phyloP scores from a whole-genome alignment of 2,113 vertebrate species.

The Lophius piscatorius region DNA sequence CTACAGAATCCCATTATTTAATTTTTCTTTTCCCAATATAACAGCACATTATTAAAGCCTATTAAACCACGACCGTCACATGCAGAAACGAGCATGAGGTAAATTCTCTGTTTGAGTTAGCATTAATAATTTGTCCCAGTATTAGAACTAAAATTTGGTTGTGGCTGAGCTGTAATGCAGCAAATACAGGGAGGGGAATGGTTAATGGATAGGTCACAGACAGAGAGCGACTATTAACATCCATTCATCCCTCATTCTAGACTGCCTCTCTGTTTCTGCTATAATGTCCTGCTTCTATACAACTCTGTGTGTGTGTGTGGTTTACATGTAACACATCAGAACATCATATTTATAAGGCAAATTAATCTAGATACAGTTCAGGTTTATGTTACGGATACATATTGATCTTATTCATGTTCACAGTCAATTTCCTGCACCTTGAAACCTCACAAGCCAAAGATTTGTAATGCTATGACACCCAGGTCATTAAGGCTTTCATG shows the following conservation, averaged over 20 bases:
- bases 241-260: conserved; percentile 3
- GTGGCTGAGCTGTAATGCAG: conserved; percentile 22
- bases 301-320: too few species aligned
- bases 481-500: background rate
- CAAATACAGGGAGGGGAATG: conserved; percentile 11
- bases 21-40: background rate
- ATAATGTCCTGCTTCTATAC: too few species aligned
- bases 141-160: conserved; percentile 18
- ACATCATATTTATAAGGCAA: too few species aligned
- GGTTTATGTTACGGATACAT: background rate
- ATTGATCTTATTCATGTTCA: background rate
- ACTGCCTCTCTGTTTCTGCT: background rate
- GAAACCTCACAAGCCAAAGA: background rate
- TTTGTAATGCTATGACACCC: background rate
- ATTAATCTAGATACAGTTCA: background rate
- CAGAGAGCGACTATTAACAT: conserved; percentile 20
- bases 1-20: background rate
- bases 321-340: too few species aligned
- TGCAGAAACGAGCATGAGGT: background rate
- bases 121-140: conserved; percentile 21
- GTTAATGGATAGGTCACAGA: conserved; percentile 33
- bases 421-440: background rate
- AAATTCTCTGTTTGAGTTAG: conserved; percentile 10
- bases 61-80: background rate
- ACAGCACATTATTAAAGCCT: conserved; percentile 8